These are phyloP conservation scores for Fundulus diaphanus DNA, from an alignment of 2,797 vertebrate species.

Conservation along the genomic window DNA sequence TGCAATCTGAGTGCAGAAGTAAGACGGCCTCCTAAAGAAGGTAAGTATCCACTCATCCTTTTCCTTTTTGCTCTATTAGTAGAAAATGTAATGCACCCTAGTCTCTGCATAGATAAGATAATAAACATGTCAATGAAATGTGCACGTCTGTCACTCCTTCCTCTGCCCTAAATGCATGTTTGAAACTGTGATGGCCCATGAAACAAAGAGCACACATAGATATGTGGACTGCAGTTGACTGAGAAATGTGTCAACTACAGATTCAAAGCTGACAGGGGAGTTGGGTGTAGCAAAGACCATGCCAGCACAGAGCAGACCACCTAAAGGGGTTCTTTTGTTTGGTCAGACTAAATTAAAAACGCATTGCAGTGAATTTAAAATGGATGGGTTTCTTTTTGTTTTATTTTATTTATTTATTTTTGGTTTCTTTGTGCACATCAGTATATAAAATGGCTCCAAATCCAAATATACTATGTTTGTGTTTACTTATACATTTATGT, in stretches of 20 bases:
- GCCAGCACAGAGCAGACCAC: conserved; percentile 58
- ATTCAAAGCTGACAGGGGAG: conserved; percentile 73
- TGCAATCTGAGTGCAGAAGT: conserved; percentile 98
- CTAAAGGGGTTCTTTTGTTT: conserved; percentile 57
- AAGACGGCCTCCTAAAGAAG: conserved; percentile 96
- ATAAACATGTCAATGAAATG: conserved; percentile 67
- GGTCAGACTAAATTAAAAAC: conserved; percentile 62
- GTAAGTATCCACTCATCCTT: conserved; percentile 84
- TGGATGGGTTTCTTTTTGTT: conserved; percentile 60
- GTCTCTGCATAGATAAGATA: conserved; percentile 63
- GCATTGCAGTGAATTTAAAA: conserved; percentile 69
- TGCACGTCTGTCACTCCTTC: conserved; percentile 77
- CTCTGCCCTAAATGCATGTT: conserved; percentile 76
- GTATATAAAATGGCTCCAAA: conserved; percentile 71
- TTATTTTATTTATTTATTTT: no score
- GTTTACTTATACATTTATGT: conserved; percentile 61
- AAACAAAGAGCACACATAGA: conserved; percentile 83
- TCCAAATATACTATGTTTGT: conserved; percentile 39
- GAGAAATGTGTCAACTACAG: conserved; percentile 55
- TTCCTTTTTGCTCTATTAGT: conserved; percentile 50
- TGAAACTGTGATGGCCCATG: conserved; percentile 78
- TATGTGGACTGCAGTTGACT: conserved; percentile 60
- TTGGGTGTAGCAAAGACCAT: conserved; percentile 72
- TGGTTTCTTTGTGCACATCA: conserved; percentile 61
- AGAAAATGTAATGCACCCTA: conserved; percentile 46